Base-by-base conservation (phyloP, 2,797 vertebrate species). In the Euthynnus affinis region DNA sequence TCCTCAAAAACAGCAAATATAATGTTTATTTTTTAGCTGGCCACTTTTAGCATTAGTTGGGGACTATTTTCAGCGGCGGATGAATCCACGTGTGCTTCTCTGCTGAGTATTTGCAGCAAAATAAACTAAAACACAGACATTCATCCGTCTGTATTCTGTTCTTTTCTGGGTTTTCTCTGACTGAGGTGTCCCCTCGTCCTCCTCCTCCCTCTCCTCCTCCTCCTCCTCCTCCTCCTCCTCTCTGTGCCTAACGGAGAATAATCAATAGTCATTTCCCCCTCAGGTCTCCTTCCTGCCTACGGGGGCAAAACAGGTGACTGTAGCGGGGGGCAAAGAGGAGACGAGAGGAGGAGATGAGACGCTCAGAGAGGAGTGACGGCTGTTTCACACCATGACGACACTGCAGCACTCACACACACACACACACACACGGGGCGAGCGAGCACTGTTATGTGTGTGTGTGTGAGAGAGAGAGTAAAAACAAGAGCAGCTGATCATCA, bases 201-300 rank as follows among this genome's bases (percentile, higher is more conserved):
- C 40, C 3, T 51, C 42, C 25, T 42, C 27, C 13, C 13, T 23
- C 17, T n/a, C 73, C n/a, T n/a, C n/a, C n/a, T n/a, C n/a, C n/a
- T n/a, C 23, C 27, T 58, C 64, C 37, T 78, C 78, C 58, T 57
- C 78, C 56, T 37, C 69, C 27, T 34, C 53, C 59, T 53, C 59
- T 56, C 71, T 46, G 44, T 46, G 44, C 60, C 49, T 57, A 73
- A 77, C 66, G 72, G 37, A 77, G 92, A 92, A 93, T 94, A 94
- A 95, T 95, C 93, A 79, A 94, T 93, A 89, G 75, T 87, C 76
- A 94, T 93, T 94, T 91, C 88, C 88, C 89, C 91, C 18, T 42
- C 72, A 56, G 84, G 87, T 86, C 88, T 79, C 53, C 59, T 71
- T 72, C 70, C 76, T 73, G 77, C 79, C 76, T 75, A 72, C 49